These are phyloP conservation scores for Drosophila ustulata DNA, from an alignment of 2,888 invertebrate genomes.

Conservation along the genomic window DNA sequence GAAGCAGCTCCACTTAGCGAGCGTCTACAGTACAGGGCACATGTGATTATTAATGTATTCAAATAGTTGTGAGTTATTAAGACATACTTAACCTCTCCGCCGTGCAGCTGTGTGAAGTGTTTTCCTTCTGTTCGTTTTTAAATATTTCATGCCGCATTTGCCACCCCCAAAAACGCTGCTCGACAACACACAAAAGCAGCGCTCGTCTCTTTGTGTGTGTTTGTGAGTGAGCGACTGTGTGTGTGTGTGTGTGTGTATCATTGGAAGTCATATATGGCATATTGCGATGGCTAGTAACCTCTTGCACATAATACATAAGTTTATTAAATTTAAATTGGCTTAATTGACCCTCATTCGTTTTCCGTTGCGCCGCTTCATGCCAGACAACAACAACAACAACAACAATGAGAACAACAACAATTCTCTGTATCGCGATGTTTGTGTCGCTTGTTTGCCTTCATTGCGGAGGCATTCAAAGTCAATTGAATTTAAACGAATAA, in stretches of 20 bases:
- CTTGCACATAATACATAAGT: constrained; percentile 84
- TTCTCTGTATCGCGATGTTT: constrained; percentile 30
- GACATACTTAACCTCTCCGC: constrained; percentile 64
- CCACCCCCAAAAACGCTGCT: constrained; percentile 55
- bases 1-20: constrained; percentile 24
- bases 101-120: constrained; percentile 43
- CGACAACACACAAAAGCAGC: no score
- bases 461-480: constrained; percentile 78
- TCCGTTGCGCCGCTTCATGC: constrained; percentile 66
- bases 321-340: constrained; percentile 86
- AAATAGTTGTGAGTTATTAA: constrained; percentile 66
- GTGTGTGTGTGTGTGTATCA: constrained; percentile 50
- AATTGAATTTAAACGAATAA: constrained; percentile 79
- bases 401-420: constrained; percentile 37
- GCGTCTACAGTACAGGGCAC: constrained; percentile 11
- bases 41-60: constrained; percentile 42
- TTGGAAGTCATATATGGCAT: constrained; percentile 68
- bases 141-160: constrained; percentile 42
- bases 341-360: constrained; percentile 85
- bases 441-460: constrained; percentile 66
- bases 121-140: constrained; percentile 24
- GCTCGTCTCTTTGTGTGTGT: neutral
- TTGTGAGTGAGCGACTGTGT: neutral
- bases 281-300: constrained; percentile 75
- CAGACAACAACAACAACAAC: constrained; percentile 52